Evolutionary conservation across 1,140 invertebrate species (phyloP), one percentile per base, ranked within the genome.

Genomic region (Diorhabda elongata): DNA sequence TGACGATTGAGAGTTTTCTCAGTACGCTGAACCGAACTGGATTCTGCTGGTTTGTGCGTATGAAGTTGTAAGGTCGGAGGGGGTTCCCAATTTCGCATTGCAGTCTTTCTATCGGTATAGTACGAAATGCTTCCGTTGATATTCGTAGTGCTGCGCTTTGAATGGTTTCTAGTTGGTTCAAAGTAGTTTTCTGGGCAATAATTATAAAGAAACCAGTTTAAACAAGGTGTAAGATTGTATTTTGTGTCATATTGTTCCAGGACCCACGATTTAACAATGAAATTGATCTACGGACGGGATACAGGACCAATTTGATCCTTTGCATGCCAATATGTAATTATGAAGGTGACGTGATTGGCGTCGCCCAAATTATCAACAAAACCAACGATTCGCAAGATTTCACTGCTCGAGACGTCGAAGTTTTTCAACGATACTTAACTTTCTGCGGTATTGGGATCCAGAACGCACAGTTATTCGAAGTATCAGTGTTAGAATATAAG

Each of bases 401-500:
- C 81, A 94, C 92, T 1, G 85, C 91, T 4, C 89, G 90, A 70
- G 96, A 98, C 80, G 92, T 97, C 61, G 93, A 97, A 85, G 87
- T 92, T 42, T 92, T 92, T 77, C 85, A 89, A 67, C 85, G 93
- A 41, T 98, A 98, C 82, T 85, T 98, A 11, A 97, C 94, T 4
- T 98, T 98, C 82, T 98, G 96, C 81, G 96, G 96, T 3, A 98
- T 98, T 73, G 96, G 96, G 5, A 93, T 98, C 74, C 95, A 97
- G 83, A 98, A 98, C 83, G 96, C 96, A 58, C 95, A 98, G 82
- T 86, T 98, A 3, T 98, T 98, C 82, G 94, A 98, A 83, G 90
- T 95, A 69, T 98, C 95, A 42, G 91, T 96, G 7, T 86, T 95
- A 69, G 96, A 98, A 79, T 97, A 97, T 80, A 88, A 93, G 75